These are phyloP conservation scores for Dryobates pubescens DNA, from an alignment of 2,797 vertebrate species.

Conservation along the genomic window DNA sequence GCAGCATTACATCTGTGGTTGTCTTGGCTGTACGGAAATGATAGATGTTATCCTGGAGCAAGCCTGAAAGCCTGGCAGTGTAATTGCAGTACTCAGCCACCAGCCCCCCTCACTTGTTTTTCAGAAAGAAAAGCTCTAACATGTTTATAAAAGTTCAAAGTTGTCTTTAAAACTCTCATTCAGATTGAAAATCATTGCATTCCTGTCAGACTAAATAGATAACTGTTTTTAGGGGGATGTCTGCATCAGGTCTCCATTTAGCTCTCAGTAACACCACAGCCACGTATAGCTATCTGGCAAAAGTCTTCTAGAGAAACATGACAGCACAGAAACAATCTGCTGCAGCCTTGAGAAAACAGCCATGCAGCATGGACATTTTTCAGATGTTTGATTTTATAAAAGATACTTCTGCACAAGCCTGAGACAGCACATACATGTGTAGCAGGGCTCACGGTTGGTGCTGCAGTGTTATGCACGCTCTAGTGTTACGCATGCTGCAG, in stretches of 20 bases:
- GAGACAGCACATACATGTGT: fast-evolving
- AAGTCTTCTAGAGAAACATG: neutral
- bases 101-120: neutral
- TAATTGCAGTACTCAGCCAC: neutral
- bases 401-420: neutral
- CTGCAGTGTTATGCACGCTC: fast-evolving
- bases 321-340: neutral
- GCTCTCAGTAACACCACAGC: neutral
- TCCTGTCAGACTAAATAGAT: neutral
- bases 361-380: neutral
- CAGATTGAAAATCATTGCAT: neutral
- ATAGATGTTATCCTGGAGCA: neutral
- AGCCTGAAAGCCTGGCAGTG: neutral
- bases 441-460: neutral
- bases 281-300: neutral
- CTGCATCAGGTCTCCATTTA: neutral
- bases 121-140: neutral
- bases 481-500: fast-evolving
- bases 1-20: neutral
- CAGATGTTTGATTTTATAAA: neutral
- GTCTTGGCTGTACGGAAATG: fast-evolving
- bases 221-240: neutral
- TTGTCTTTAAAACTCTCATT: neutral
- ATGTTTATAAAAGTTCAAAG: neutral
- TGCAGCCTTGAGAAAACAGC: neutral